These are phyloP conservation scores for Uria aalge DNA, from an alignment of 2,113 vertebrate species.

Conservation along the genomic window DNA sequence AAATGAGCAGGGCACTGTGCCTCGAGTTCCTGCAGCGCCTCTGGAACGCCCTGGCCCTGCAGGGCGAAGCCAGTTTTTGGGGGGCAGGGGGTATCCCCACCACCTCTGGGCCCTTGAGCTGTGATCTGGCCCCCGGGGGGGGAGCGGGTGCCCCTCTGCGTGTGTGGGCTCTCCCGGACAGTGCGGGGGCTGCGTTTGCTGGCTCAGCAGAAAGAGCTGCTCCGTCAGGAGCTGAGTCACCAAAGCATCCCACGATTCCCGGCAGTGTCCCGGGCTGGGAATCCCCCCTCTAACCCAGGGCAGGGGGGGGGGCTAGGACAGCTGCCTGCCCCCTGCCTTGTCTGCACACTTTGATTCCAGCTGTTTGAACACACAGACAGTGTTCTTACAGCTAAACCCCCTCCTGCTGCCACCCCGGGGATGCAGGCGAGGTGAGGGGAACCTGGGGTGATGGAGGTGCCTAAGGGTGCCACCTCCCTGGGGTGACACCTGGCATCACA, in stretches of 20 bases:
- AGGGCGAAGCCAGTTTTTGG: background rate
- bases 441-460: background rate
- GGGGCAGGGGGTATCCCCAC: background rate
- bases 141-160: background rate
- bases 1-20: accelerated
- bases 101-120: background rate
- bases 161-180: accelerated
- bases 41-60: background rate
- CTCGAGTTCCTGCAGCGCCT: accelerated
- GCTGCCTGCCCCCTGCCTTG: background rate
- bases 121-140: accelerated
- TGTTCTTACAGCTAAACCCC: background rate
- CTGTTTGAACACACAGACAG: background rate
- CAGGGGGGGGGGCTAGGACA: background rate
- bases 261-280: background rate
- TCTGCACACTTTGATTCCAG: background rate
- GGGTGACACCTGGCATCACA: background rate
- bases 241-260: background rate
- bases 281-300: background rate
- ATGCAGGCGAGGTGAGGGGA: background rate
- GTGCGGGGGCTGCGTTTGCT: background rate
- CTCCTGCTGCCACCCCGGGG: accelerated
- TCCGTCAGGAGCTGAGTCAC: background rate
- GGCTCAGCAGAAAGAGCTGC: background rate
- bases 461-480: background rate